These are phyloP conservation scores for Hydroisotoma schaefferi DNA, from an alignment of 2,888 invertebrate genomes.

Conservation along the genomic window DNA sequence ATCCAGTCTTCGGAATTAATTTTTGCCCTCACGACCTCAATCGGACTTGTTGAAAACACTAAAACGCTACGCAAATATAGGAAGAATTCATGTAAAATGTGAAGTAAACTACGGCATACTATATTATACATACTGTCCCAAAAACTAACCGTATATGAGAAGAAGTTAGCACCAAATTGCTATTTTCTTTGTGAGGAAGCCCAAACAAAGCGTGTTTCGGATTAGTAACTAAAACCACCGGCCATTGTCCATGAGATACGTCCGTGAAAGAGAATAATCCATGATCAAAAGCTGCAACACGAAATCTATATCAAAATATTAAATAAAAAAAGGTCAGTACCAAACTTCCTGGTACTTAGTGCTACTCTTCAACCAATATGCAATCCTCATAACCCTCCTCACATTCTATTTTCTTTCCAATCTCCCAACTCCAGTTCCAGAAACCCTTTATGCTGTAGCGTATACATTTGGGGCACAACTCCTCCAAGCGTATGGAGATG, in stretches of 20 bases:
- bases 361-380: too few relatives aligned
- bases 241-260: slow-evolving; percentile 71
- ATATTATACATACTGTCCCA: too few relatives aligned
- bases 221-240: slow-evolving; percentile 77
- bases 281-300: slow-evolving; percentile 81
- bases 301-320: slow-evolving; percentile 59
- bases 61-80: slow-evolving; percentile 61
- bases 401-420: slow-evolving; percentile 87
- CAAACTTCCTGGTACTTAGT: too few relatives aligned
- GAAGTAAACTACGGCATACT: too few relatives aligned
- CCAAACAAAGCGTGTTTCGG: slow-evolving; percentile 78
- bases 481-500: slow-evolving; percentile 81
- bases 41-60: slow-evolving; percentile 67
- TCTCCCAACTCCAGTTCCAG: slow-evolving; percentile 86
- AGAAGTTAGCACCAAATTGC: slow-evolving; percentile 64
- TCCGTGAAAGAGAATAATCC: slow-evolving; percentile 83
- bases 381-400: slow-evolving; percentile 51
- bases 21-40: slow-evolving; percentile 64
- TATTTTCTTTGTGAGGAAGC: slow-evolving; percentile 71
- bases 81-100: not conserved
- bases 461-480: slow-evolving; percentile 77
- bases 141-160: slow-evolving; percentile 67
- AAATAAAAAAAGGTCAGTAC: not conserved
- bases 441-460: slow-evolving; percentile 74
- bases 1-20: slow-evolving; percentile 66